Conservation (phyloP, 2,797 vertebrate genomes). For the Hippopotamyrus pictus region DNA sequence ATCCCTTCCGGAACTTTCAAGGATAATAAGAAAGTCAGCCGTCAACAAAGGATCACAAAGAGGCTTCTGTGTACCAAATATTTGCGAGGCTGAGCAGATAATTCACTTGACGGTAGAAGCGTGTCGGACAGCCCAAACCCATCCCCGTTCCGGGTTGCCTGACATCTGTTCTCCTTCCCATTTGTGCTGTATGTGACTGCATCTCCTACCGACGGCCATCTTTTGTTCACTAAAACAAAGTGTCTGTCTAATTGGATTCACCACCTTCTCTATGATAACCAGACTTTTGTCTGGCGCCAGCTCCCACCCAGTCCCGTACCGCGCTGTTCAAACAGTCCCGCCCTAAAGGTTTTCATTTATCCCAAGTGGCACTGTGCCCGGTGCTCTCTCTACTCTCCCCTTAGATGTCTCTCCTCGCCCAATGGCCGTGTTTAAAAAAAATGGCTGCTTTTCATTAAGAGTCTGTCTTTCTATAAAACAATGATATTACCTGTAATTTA, state of each 20-base stretch:
- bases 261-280: not conserved
- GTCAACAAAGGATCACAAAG: conserved; percentile 47
- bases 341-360: not conserved
- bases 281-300: not conserved
- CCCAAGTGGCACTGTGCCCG: not conserved
- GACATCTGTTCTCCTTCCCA: not conserved
- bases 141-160: not conserved
- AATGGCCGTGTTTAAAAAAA: not conserved
- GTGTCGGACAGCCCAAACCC: not conserved
- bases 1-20: conserved; percentile 48
- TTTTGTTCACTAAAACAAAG: not conserved
- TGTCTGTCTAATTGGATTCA: not conserved
- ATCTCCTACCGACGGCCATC: not conserved
- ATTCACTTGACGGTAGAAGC: conserved; percentile 2
- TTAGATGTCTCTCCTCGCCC: not conserved
- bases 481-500: not conserved
- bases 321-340: not conserved
- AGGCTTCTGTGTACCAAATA: conserved; percentile 42
- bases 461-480: not conserved
- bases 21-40: conserved; percentile 16
- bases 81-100: conserved; percentile 3
- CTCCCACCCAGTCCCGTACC: not conserved
- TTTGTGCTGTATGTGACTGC: not conserved
- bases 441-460: not conserved
- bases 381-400: not conserved